phyloP scores from a whole-genome alignment of 2,888 invertebrate species.

The Lasioglossum oenotherae region DNA sequence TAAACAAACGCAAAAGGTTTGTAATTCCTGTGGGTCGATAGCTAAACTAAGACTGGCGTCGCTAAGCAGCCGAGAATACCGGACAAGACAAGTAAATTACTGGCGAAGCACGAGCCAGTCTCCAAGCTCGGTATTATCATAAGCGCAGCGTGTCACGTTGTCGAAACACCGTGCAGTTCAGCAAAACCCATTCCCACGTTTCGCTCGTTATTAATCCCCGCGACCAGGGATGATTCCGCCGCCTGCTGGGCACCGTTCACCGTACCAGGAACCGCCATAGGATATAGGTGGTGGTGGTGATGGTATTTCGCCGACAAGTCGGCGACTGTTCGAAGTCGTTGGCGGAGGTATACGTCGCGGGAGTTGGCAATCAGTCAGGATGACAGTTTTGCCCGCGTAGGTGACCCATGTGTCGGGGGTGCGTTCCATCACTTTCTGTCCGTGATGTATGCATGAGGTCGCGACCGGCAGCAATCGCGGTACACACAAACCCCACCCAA shows the following conservation, averaged over 20 bases:
- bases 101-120: not conserved
- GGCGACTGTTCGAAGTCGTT: slow-evolving; percentile 56
- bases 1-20: not conserved
- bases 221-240: slow-evolving; percentile 34
- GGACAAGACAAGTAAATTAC: slow-evolving; percentile 11
- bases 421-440: slow-evolving; percentile 82
- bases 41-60: not conserved
- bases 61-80: not conserved
- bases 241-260: slow-evolving; percentile 42
- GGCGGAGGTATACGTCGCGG: slow-evolving; percentile 65
- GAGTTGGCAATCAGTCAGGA: slow-evolving; percentile 83
- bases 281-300: slow-evolving; percentile 22
- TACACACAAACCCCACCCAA: slow-evolving; percentile 71
- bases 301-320: slow-evolving; percentile 33
- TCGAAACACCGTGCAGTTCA: slow-evolving; percentile 1
- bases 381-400: slow-evolving; percentile 75
- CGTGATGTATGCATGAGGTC: slow-evolving; percentile 83
- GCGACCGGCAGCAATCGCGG: slow-evolving; percentile 81
- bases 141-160: slow-evolving; percentile 1
- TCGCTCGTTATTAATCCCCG: slow-evolving; percentile 58
- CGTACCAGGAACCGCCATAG: slow-evolving; percentile 36
- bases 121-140: slow-evolving; percentile 2
- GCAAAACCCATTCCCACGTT: slow-evolving; percentile 29
- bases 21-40: not conserved
- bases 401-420: slow-evolving; percentile 78